Evolutionary conservation across 2,888 invertebrate genomes (phyloP).

Genomic region (Noctua janthe): DNA sequence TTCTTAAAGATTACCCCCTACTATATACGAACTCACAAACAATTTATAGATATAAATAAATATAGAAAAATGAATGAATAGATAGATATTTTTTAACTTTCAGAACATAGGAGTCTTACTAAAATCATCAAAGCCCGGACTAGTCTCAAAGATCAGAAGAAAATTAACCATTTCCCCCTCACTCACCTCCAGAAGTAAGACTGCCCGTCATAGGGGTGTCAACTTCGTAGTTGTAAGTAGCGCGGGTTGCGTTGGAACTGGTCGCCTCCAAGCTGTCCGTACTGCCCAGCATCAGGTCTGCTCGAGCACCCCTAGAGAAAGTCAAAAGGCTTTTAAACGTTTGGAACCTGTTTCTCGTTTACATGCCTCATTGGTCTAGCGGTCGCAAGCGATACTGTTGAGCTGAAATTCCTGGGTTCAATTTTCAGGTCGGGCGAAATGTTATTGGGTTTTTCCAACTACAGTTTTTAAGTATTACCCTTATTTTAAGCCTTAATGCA

Average conservation of each 20-base stretch:
- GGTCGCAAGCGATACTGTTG: background rate
- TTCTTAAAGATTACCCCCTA: too few species aligned
- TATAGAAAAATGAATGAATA: too few species aligned
- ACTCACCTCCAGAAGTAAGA: conserved; percentile 92
- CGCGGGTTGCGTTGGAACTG: conserved; percentile 95
- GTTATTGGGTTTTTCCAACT: background rate
- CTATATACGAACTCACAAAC: too few species aligned
- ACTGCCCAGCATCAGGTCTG: conserved; percentile 91
- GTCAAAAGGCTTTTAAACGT: background rate
- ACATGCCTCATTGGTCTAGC: background rate
- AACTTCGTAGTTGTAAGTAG: conserved; percentile 95
- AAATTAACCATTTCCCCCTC: background rate
- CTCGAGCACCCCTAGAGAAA: conserved; percentile 80
- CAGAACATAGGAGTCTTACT: too few species aligned
- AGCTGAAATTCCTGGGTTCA: background rate
- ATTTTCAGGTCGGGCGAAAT: background rate
- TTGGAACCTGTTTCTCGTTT: background rate
- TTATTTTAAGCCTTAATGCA: background rate
- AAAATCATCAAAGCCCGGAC: conserved; percentile 19
- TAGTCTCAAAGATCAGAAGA: background rate
- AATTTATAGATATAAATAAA: too few species aligned
- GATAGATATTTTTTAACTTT: background rate
- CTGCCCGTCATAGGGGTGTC: conserved; percentile 97
- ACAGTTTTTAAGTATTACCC: background rate
- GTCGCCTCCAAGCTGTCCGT: conserved; percentile 94